Conservation (phyloP, 2,888 invertebrate species). For the Ochropacha duplaris region DNA sequence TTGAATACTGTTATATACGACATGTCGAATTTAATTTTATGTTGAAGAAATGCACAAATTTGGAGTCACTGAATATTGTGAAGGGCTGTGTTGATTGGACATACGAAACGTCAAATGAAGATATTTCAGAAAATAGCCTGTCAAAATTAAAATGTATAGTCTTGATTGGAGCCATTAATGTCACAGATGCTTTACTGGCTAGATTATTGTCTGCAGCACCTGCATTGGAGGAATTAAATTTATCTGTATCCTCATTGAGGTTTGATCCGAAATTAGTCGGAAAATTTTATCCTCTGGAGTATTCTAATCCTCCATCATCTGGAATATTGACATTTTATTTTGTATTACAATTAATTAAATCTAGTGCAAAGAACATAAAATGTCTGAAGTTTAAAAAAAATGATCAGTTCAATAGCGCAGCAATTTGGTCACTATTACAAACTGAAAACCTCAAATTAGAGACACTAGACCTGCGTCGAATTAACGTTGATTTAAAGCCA, state of each 20-base stretch:
- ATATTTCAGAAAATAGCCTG: conserved; percentile 69
- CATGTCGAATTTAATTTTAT: conserved; percentile 84
- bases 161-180: conserved; percentile 86
- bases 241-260: conserved; percentile 87
- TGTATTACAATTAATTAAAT: conserved; percentile 81
- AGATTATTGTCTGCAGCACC: conserved; percentile 85
- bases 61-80: conserved; percentile 85
- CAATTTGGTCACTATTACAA: conserved; percentile 81
- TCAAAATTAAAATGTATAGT: conserved; percentile 83
- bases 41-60: conserved; percentile 79
- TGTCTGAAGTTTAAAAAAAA: conserved; percentile 81
- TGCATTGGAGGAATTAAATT: conserved; percentile 82
- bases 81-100: conserved; percentile 87
- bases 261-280: conserved; percentile 87
- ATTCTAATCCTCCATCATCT: conserved; percentile 81
- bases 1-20: conserved; percentile 85
- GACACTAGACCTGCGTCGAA: conserved; percentile 54
- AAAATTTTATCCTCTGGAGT: conserved; percentile 84
- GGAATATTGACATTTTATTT: conserved; percentile 88
- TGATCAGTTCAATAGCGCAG: conserved; percentile 82
- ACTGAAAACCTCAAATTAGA: conserved; percentile 77
- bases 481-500: conserved; percentile 19
- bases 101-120: conserved; percentile 83
- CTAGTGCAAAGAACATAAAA: conserved; percentile 81
- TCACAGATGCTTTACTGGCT: conserved; percentile 88